Percentiles rank a stretch among this genome's conserved stretches.
These are phyloP conservation scores for Tiaroga cobitis DNA, from an alignment of 2,797 vertebrate species.

Conservation along the genomic window DNA sequence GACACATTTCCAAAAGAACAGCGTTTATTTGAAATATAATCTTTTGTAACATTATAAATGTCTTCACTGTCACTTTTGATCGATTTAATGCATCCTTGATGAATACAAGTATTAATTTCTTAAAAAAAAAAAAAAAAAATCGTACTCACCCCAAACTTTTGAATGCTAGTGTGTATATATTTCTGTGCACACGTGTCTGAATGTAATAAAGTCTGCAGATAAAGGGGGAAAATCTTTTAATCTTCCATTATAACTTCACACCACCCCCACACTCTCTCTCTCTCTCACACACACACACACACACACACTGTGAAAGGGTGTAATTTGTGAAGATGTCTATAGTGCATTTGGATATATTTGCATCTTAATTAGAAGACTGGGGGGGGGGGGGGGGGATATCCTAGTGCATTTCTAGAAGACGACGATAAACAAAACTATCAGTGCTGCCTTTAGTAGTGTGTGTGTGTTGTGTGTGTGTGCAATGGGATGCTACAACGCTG, in stretches of 20 bases:
- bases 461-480: slow-evolving; percentile 41
- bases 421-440: slow-evolving; percentile 73
- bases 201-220: slow-evolving; percentile 19
- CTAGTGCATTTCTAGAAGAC: slow-evolving; percentile 74
- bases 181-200: not conserved
- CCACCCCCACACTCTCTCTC: slow-evolving; percentile 15
- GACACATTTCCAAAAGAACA: no score
- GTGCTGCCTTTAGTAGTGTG: slow-evolving; percentile 61
- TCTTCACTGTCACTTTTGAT: not conserved
- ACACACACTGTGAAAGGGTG: slow-evolving; percentile 22
- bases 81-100: not conserved
- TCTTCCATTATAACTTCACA: slow-evolving; percentile 33
- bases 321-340: slow-evolving; percentile 60
- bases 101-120: not conserved
- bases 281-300: slow-evolving; percentile 18
- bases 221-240: slow-evolving; percentile 27
- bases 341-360: slow-evolving; percentile 62
- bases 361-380: slow-evolving; percentile 56
- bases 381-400: slow-evolving; percentile 61
- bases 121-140: not conserved
- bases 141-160: not conserved
- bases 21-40: not conserved
- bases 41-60: not conserved
- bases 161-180: not conserved
- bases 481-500: slow-evolving; percentile 67